Evolutionary conservation across 2,888 invertebrate genomes (phyloP).

Genomic region (Cryptocephalus primarius): DNA sequence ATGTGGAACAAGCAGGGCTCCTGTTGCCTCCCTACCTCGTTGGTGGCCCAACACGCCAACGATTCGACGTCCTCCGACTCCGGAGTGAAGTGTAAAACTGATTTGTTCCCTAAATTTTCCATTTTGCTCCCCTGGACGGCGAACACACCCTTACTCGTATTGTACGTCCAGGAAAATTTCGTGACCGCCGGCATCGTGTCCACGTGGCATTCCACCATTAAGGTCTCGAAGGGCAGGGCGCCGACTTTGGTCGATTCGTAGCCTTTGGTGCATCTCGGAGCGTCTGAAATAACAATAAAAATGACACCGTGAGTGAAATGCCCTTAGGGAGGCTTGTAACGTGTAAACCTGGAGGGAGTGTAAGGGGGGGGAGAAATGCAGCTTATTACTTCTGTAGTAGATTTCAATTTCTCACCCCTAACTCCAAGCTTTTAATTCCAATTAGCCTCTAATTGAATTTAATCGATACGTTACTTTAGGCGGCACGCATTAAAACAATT

Average conservation of each 20-base stretch:
- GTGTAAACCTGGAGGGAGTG: no score
- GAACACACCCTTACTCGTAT: slow-evolving; percentile 60
- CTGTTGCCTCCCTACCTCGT: slow-evolving; percentile 69
- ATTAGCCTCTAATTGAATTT: no score
- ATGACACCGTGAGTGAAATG: no score
- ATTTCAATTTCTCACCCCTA: no score
- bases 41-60: slow-evolving; percentile 80
- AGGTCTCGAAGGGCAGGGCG: slow-evolving; percentile 59
- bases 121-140: slow-evolving; percentile 56
- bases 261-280: slow-evolving; percentile 66
- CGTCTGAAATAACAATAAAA: slow-evolving; percentile 50
- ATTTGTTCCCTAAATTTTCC: slow-evolving; percentile 39
- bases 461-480: no score
- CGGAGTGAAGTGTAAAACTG: slow-evolving; percentile 48
- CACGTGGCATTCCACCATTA: slow-evolving; percentile 69
- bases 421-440: no score
- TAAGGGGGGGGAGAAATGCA: no score
- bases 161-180: slow-evolving; percentile 77
- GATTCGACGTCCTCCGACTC: slow-evolving; percentile 60
- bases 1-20: slow-evolving; percentile 75
- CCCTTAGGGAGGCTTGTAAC: no score
- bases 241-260: slow-evolving; percentile 60
- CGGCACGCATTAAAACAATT: no score
- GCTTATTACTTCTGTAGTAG: no score
- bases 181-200: slow-evolving; percentile 64